These are phyloP conservation scores for Brachymystax lenok DNA, from an alignment of 2,797 vertebrate species.

Conservation along the genomic window DNA sequence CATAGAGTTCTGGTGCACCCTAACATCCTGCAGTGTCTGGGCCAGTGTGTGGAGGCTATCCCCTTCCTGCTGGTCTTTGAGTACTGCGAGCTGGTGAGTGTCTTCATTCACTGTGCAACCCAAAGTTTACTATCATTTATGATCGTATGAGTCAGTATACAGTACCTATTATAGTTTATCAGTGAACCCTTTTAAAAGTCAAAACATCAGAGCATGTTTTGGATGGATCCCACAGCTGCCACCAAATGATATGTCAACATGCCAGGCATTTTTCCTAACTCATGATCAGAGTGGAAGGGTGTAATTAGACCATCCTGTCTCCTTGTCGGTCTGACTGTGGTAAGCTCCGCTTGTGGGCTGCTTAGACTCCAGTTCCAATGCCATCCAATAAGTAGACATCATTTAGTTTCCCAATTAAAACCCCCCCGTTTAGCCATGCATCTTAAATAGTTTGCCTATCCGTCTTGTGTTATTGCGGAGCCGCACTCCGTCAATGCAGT, in stretches of 20 bases:
- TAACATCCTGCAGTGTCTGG: conserved; percentile 92
- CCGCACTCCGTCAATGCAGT: conserved; percentile 24
- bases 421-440: background rate
- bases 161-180: background rate
- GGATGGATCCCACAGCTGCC: too few relatives aligned
- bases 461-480: conserved; percentile 5
- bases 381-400: background rate
- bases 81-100: conserved; percentile 95
- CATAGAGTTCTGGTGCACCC: conserved; percentile 87
- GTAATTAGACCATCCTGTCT: conserved; percentile 23
- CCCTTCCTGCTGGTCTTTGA: conserved; percentile 96
- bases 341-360: background rate
- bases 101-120: background rate
- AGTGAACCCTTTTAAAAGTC: background rate
- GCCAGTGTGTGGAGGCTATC: conserved; percentile 94
- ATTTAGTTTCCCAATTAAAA: background rate
- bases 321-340: background rate
- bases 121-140: too few relatives aligned
- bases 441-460: background rate
- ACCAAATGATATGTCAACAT: background rate
- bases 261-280: background rate
- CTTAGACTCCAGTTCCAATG: background rate
- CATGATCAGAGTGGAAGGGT: conserved; percentile 9
- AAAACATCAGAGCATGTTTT: background rate
- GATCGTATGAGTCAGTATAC: background rate